Evolutionary conservation across 2,113 vertebrate species (phyloP).

Genomic region (Nansenia antarctica): DNA sequence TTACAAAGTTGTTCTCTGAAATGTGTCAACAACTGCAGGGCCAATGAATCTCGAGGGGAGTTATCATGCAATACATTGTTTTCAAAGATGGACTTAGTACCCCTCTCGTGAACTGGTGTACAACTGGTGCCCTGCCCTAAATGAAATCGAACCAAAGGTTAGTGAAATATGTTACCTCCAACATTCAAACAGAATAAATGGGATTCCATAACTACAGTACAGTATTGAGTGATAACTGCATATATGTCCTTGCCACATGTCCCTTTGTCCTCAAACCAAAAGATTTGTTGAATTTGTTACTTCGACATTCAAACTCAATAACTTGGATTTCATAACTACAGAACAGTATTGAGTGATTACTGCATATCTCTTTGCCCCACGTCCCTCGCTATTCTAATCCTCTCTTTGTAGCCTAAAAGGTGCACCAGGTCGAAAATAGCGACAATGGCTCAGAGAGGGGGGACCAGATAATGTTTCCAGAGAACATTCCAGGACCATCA

Average conservation of each 20-base stretch:
- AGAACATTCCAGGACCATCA: not conserved
- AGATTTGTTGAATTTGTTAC: no score
- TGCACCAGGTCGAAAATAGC: not conserved
- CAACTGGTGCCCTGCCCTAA: not conserved
- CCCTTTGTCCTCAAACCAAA: no score
- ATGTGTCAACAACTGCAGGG: not conserved
- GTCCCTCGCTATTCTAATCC: no score
- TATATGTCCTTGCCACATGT: no score
- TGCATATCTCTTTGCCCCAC: no score
- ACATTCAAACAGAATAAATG: not conserved
- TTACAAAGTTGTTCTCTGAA: slow-evolving; percentile 5
- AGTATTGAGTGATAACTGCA: no score
- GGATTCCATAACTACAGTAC: not conserved
- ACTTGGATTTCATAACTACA: no score
- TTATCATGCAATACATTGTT: not conserved
- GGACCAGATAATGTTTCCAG: no score
- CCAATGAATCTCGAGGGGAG: not conserved
- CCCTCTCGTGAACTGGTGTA: not conserved
- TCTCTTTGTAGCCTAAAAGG: not conserved
- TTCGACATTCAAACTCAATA: no score
- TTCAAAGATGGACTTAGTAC: not conserved
- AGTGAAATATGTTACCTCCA: no score
- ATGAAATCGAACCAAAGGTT: no score
- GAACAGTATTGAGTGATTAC: no score
- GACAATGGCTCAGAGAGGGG: not conserved